These are phyloP conservation scores for Myopa testacea DNA, from an alignment of 2,888 invertebrate species.

Conservation along the genomic window DNA sequence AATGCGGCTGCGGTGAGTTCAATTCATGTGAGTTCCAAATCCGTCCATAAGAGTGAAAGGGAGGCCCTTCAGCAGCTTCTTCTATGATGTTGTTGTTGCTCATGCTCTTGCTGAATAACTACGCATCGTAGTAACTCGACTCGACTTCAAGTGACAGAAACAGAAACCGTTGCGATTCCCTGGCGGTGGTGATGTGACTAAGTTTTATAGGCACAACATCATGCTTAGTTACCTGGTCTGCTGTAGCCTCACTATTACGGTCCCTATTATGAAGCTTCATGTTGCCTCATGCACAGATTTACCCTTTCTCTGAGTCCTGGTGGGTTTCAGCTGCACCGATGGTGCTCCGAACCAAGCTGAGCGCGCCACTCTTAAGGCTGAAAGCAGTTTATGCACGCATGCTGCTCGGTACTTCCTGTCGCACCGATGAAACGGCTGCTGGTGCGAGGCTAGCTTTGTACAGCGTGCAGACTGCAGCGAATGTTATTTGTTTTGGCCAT, in stretches of 20 bases:
- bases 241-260: background rate
- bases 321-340: too few relatives aligned
- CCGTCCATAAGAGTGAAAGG: background rate
- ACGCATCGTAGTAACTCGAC: too few relatives aligned
- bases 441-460: background rate
- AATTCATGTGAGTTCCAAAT: background rate
- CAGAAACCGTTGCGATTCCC: too few relatives aligned
- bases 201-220: too few relatives aligned
- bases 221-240: background rate
- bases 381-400: background rate
- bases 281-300: too few relatives aligned
- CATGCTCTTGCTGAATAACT: too few relatives aligned
- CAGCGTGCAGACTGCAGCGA: background rate
- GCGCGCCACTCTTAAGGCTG: conserved; percentile 1
- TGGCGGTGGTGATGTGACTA: too few relatives aligned
- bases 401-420: background rate
- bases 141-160: too few relatives aligned
- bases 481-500: conserved; percentile 10
- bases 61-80: too few relatives aligned
- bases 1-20: conserved; percentile 21
- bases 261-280: background rate
- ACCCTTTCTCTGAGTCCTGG: too few relatives aligned
- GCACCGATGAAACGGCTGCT: background rate
- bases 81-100: too few relatives aligned
- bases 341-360: background rate